Base-by-base conservation (phyloP, 2,113 vertebrate genomes). In the Tachysurus vachellii region DNA sequence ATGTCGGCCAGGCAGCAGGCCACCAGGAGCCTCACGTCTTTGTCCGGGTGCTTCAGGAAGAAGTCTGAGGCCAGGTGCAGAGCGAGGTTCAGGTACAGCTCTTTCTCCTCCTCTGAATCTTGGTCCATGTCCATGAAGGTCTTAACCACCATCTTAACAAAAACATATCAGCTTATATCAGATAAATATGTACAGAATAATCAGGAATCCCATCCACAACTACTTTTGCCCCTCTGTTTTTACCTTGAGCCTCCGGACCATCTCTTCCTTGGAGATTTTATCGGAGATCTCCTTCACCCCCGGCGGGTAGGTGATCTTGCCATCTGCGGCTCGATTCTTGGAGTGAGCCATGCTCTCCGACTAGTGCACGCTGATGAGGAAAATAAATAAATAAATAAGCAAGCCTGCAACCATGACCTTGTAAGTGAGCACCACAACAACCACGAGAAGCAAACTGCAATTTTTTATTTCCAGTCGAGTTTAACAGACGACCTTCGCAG, bases 51-150 rank as follows among this genome's bases (percentile, higher is more conserved):
- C 90, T 99, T 99, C 88, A 99, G 97, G 88, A 99, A 99, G 93
- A 99, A 99, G 91, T 99, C 98, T 50, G 98, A 99, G 88, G 98
- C 98, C 91, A 99, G 95, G 92, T 99, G 98, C 88, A 99, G 96
- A 62, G 98, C 98, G 86, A 99, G 94, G 91, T 99, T 99, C 88
- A 99, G 92, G 90, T 99, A 99, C 14, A 98, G 96, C 89, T 99
- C 97, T 92, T 99, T 99, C 94, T 99, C 98, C 92, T 99, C 98
- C 95, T 99, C 98, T 1, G 98, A 99, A 90, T 99, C 98, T 92
- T 99, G 98, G 93, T 99, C 98, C 98, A 99, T 99, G 93, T 99
- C 98, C 98, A 99, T 99, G 93, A 99, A 99, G 56, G 98, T 99
- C 95, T 99, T 99, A 82, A 99, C 98, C 92, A 99, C 98, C 98